Base-by-base conservation (phyloP, 2,888 invertebrate genomes). In the Conchocele bisecta region DNA sequence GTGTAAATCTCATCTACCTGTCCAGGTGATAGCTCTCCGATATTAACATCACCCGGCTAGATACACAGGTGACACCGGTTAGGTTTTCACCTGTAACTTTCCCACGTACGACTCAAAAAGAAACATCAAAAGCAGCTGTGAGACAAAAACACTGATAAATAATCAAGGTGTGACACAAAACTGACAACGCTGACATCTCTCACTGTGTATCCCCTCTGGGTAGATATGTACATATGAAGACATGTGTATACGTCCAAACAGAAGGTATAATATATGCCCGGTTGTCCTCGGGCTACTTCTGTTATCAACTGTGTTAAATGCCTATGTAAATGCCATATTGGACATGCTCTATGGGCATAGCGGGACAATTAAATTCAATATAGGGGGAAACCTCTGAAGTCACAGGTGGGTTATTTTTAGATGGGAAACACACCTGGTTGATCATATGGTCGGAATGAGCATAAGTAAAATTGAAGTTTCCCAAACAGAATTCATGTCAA, bases 251-350 rank as follows among this genome's bases (percentile, higher is more conserved):
- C 31, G 35, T 51, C 51, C 51, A 51, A 33, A 35, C 35, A 51
- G 17, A 31, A n/a, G n/a, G n/a, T n/a, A n/a, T n/a, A n/a, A 51
- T 51, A 51, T 51, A 35, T 31, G 35, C 5, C 48, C 20, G 26
- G 39, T 17, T 35, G n/a, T 44, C 60, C 42, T 31, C 2, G 20
- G 60, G 60, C 60, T 48, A 60, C 50, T 26, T 53, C 26, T 35
- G 31, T 51, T 33, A 33, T 53, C 37, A 59, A 60, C 56, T 44
- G 50, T 65, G 48, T 65, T 65, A 56, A 51, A 58, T 51, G 41
- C 39, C 28, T 54, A 54, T 64, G 59, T 65, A 71, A 71, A 56
- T 66, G 50, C 41, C 59, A 65, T 59, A 68, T 72, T 72, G 66
- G 72, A 58, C 72, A 72, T 51, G 66, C 63, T 58, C 37, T 29